These are phyloP conservation scores for Clarias batrachus DNA, from an alignment of 2,113 vertebrate species.

Conservation along the genomic window DNA sequence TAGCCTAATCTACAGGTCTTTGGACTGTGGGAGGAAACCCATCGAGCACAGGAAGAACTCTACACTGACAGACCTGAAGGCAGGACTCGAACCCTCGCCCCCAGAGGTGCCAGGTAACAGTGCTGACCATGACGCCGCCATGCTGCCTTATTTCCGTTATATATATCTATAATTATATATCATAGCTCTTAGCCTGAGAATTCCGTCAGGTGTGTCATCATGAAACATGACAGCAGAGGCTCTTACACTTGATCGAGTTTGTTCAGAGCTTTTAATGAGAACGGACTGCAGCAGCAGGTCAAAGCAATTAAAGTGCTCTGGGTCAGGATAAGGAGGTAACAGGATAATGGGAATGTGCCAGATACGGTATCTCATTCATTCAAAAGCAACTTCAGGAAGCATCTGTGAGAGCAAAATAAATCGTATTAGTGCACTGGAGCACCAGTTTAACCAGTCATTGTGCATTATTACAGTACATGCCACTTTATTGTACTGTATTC, in stretches of 20 bases:
- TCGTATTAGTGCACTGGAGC: not conserved
- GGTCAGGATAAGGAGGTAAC: slow-evolving; percentile 18
- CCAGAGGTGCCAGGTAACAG: no score
- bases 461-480: no score
- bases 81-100: no score
- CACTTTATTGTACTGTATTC: no score
- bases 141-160: not conserved
- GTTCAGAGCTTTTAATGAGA: slow-evolving; percentile 16
- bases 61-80: no score
- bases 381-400: not conserved
- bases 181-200: not conserved
- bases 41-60: no score
- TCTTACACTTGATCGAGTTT: slow-evolving; percentile 21
- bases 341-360: slow-evolving; percentile 2
- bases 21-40: no score
- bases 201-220: not conserved
- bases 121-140: no score
- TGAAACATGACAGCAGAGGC: not conserved
- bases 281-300: slow-evolving; percentile 38
- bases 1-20: no score
- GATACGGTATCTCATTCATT: not conserved
- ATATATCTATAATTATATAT: not conserved
- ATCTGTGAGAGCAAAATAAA: not conserved
- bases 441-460: no score
- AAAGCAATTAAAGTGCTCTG: slow-evolving; percentile 39